phyloP scores from a whole-genome alignment of 2,113 vertebrate species.

The Sterrhoptilus dennistouni region DNA sequence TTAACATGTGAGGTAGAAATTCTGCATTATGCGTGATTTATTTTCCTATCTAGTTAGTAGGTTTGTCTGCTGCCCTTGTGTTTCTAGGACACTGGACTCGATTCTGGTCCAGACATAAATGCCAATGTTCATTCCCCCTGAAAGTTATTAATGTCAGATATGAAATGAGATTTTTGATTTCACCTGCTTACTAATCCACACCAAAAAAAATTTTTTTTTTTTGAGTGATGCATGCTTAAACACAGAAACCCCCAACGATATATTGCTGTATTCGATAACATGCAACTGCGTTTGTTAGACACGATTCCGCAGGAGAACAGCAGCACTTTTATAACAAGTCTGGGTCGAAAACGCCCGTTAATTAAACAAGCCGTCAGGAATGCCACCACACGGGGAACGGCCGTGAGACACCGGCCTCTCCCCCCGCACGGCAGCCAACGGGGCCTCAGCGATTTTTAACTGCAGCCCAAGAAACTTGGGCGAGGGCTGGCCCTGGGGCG shows the following conservation, averaged over 20 bases:
- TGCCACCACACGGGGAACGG: conserved; percentile 33
- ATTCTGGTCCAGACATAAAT: conserved; percentile 83
- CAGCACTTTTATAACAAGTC: conserved; percentile 67
- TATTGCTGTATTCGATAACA: conserved; percentile 69
- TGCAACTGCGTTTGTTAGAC: conserved; percentile 72
- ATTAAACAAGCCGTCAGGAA: conserved; percentile 76
- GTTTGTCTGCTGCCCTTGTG: conserved; percentile 84
- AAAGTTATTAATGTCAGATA: conserved; percentile 89
- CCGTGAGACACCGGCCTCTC: conserved; percentile 24
- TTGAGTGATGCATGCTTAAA: conserved; percentile 75
- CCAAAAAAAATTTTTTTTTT: too few relatives aligned
- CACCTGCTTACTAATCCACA: conserved; percentile 81
- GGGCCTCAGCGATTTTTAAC: neutral
- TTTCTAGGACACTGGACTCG: conserved; percentile 82
- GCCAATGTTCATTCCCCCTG: conserved; percentile 83
- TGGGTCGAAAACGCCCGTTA: conserved; percentile 73
- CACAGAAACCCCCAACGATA: conserved; percentile 69
- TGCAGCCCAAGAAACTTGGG: neutral
- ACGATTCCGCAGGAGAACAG: conserved; percentile 68
- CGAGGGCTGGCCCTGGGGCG: accelerated
- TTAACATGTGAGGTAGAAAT: conserved; percentile 92
- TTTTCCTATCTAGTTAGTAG: conserved; percentile 86
- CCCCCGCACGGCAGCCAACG: neutral
- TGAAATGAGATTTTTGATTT: conserved; percentile 87
- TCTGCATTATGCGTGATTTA: conserved; percentile 89